Conservation (phyloP, 2,113 vertebrate genomes). For the Toxostoma redivivum region DNA sequence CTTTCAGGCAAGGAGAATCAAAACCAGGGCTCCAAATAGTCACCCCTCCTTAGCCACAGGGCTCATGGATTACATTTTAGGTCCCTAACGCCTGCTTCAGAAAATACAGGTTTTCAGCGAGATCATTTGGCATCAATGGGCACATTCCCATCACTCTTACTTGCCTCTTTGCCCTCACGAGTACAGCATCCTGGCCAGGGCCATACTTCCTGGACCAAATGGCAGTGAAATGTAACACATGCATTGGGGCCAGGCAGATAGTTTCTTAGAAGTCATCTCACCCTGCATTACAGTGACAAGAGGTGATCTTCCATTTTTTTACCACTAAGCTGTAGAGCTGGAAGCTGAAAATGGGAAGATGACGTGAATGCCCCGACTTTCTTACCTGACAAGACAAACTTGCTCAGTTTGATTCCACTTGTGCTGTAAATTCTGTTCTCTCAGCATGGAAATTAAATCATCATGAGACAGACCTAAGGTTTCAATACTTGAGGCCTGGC, state of each 20-base stretch:
- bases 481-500: not conserved
- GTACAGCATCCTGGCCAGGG: not conserved
- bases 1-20: not conserved
- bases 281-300: not conserved
- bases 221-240: not conserved
- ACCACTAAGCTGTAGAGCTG: not conserved
- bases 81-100: not conserved
- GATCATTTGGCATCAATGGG: not conserved
- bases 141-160: not conserved
- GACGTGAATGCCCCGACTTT: not conserved
- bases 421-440: not conserved
- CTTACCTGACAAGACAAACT: conserved; percentile 59
- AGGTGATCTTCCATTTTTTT: conserved; percentile 5
- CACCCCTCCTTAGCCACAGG: not conserved
- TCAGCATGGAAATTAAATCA: not conserved
- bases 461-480: not conserved
- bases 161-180: not conserved
- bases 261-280: not conserved
- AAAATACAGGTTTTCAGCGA: not conserved
- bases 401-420: conserved; percentile 3
- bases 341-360: not conserved
- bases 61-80: not conserved
- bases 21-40: not conserved
- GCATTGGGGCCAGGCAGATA: not conserved
- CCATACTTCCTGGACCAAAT: not conserved